Percentiles rank a stretch among this genome's conserved stretches.
These are phyloP conservation scores for Lycophotia porphyrea DNA, from an alignment of 2,888 invertebrate species.

Conservation along the genomic window DNA sequence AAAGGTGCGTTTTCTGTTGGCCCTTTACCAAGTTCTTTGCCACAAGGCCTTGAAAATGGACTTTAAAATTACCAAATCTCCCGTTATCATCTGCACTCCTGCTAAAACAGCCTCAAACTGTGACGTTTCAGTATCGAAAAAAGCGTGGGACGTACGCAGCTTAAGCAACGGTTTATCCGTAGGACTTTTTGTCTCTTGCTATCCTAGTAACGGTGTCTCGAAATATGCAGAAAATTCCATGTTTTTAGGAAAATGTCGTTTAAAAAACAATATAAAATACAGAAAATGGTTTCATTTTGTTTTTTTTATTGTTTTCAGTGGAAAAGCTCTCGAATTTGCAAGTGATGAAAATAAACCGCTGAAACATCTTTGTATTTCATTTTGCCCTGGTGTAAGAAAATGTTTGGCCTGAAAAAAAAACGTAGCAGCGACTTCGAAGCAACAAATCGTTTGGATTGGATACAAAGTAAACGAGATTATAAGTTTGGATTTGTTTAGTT, in stretches of 20 bases:
- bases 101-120: slow-evolving; percentile 73
- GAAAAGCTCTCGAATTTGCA: slow-evolving; percentile 14
- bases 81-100: slow-evolving; percentile 68
- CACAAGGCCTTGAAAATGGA: slow-evolving; percentile 15
- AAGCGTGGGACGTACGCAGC: slow-evolving; percentile 28
- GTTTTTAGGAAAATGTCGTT: slow-evolving; percentile 80
- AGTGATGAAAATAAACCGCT: slow-evolving; percentile 4
- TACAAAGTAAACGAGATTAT: not conserved
- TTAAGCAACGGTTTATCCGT: slow-evolving; percentile 16
- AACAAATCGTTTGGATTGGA: not conserved
- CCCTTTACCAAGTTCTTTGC: not conserved
- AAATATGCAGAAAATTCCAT: slow-evolving; percentile 88
- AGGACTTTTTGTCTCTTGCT: slow-evolving; percentile 66
- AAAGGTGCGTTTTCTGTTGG: not conserved
- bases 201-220: slow-evolving; percentile 76
- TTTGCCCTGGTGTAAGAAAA: slow-evolving; percentile 63
- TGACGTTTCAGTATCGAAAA: slow-evolving; percentile 68
- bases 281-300: slow-evolving; percentile 55
- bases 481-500: not conserved
- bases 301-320: slow-evolving; percentile 22
- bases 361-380: slow-evolving; percentile 46
- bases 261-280: slow-evolving; percentile 68
- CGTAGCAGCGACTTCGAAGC: not conserved
- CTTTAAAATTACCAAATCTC: not conserved
- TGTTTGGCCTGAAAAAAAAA: slow-evolving; percentile 52